A percentile compares a stretch with the other conserved stretches of the same genome.
Conservation (phyloP, 2,113 vertebrate genomes). For the Gopherus evgoodei region DNA sequence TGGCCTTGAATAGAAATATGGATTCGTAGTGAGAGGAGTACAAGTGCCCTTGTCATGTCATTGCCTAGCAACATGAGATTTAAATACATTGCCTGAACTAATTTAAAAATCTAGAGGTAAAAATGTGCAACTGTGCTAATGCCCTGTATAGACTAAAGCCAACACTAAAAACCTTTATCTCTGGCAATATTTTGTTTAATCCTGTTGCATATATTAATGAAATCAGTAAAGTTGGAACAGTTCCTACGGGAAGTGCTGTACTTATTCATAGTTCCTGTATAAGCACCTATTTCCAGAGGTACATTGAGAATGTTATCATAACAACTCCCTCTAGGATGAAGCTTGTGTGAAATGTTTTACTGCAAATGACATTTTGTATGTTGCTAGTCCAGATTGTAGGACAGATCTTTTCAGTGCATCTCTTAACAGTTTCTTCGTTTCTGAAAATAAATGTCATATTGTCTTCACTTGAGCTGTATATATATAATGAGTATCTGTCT, state of each 20-base stretch:
- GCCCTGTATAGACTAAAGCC: neutral
- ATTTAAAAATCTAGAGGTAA: neutral
- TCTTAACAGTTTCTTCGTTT: neutral
- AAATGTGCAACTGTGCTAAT: neutral
- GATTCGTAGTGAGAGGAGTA: neutral
- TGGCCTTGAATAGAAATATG: conserved; percentile 42
- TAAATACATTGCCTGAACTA: neutral
- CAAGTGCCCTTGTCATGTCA: neutral
- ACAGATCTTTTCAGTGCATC: neutral
- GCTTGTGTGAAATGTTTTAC: neutral
- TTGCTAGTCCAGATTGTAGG: neutral
- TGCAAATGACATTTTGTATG: neutral
- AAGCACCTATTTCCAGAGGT: conserved; percentile 1
- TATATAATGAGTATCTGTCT: neutral
- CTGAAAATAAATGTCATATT: neutral
- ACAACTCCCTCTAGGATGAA: neutral
- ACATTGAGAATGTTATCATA: neutral
- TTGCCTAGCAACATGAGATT: conserved; percentile 3
- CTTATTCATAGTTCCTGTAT: neutral
- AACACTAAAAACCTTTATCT: neutral
- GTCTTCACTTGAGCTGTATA: neutral
- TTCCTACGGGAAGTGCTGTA: neutral
- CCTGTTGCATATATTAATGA: accelerated
- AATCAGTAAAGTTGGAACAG: neutral
- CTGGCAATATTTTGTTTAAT: neutral